Conservation (phyloP, 1,140 invertebrate species). For the Drosophila oshimai region DNA sequence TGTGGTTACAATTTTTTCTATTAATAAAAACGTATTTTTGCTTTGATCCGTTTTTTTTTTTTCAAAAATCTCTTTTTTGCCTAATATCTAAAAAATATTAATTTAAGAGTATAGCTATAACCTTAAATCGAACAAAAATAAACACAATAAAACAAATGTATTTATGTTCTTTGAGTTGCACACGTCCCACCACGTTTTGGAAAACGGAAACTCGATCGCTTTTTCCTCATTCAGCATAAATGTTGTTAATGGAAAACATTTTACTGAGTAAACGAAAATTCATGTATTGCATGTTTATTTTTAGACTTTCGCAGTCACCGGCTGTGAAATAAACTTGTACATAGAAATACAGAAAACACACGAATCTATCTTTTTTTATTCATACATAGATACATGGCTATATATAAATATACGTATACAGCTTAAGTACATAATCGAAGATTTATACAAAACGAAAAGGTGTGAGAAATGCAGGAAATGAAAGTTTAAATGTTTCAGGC, state of each 20-base stretch:
- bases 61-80: too few species aligned
- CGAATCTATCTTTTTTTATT: conserved; percentile 22
- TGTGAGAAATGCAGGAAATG: conserved; percentile 1
- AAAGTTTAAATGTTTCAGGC: background rate
- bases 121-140: background rate
- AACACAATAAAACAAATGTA: background rate
- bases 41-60: too few species aligned
- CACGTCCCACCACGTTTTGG: conserved; percentile 64
- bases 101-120: background rate
- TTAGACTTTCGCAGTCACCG: conserved; percentile 63
- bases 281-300: conserved; percentile 70
- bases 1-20: too few species aligned
- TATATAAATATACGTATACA: conserved; percentile 9
- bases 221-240: conserved; percentile 40
- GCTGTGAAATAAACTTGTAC: conserved; percentile 24
- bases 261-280: conserved; percentile 52
- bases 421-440: background rate
- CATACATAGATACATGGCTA: conserved; percentile 7
- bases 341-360: conserved; percentile 11
- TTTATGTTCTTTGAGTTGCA: conserved; percentile 31
- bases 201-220: conserved; percentile 67
- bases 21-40: too few species aligned
- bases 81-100: too few species aligned
- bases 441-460: background rate
- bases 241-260: conserved; percentile 59